Evolutionary conservation across 2,797 vertebrate species (phyloP).

Genomic region (Ciconia nigra): DNA sequence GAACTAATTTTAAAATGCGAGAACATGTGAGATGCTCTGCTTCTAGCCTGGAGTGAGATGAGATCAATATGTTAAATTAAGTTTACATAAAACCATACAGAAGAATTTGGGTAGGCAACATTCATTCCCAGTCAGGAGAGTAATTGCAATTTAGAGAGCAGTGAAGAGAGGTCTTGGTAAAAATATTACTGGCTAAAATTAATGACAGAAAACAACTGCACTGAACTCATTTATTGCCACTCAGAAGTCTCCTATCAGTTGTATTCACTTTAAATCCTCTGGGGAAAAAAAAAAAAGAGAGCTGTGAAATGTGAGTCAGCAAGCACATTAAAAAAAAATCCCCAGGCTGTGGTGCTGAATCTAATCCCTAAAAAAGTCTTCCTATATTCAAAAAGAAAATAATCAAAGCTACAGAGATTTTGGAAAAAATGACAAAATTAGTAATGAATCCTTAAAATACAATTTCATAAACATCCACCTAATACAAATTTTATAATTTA

Average conservation of each 20-base stretch:
- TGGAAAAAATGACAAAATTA: neutral
- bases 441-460: neutral
- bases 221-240: neutral
- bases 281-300: neutral
- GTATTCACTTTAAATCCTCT: neutral
- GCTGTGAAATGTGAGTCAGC: neutral
- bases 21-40: conserved; percentile 31
- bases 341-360: neutral
- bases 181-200: conserved; percentile 4
- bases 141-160: neutral
- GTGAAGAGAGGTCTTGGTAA: neutral
- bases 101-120: conserved; percentile 8
- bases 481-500: neutral
- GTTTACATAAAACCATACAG: conserved; percentile 19
- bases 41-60: conserved; percentile 37
- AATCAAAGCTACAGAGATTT: neutral
- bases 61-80: conserved; percentile 55
- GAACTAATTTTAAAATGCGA: conserved; percentile 53
- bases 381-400: neutral
- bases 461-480: neutral
- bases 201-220: neutral
- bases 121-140: neutral
- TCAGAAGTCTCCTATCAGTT: neutral
- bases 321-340: neutral
- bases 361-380: neutral